Base-by-base conservation (phyloP, 1,140 invertebrate genomes). In the Drosophila mauritiana region DNA sequence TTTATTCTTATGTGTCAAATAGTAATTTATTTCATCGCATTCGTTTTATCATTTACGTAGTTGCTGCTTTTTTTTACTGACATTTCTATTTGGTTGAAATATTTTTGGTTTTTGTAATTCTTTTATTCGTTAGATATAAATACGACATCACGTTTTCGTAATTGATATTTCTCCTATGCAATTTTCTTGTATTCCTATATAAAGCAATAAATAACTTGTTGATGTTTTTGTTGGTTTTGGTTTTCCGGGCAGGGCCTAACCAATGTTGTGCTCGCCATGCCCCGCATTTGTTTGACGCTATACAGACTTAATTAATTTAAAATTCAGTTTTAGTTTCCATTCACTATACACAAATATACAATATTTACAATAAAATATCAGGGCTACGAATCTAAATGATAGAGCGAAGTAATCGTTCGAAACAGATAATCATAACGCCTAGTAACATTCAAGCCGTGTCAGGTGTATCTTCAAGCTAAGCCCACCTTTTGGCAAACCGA, bases 111-210 rank as follows among this genome's bases (percentile, higher is more conserved):
- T 70, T 52, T 36, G 49, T 17, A 56, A 62, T 68, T 76, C 62
- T 39, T 61, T 62, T 79, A 13, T 77, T 63, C 49, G 62, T 86
- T 83, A 88, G 82, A 88, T 90, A 90, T 90, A 86, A 86, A 90
- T 90, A 90, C 88, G 88, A 90, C 88, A 90, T 90, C 88, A 90
- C 88, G 73, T 90, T 90, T 90, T 75, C 82, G 86, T 90, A 90
- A 90, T 90, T 90, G 86, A 90, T 90, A 90, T 90, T 90, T 90
- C 81, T 81, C 81, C 86, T 85, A 90, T 90, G 80, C 78, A 86
- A 86, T 90, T 80, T 79, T 82, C 45, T 79, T 82, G 83, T 90
- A 86, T 82, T 90, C 80, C 82, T 90, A 90, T 88, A 90, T 90
- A 90, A 90, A 90, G 88, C 88, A 90, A 90, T 86, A 90, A 90